These are phyloP conservation scores for Neodiprion fabricii DNA, from an alignment of 1,140 invertebrate genomes.

Conservation along the genomic window DNA sequence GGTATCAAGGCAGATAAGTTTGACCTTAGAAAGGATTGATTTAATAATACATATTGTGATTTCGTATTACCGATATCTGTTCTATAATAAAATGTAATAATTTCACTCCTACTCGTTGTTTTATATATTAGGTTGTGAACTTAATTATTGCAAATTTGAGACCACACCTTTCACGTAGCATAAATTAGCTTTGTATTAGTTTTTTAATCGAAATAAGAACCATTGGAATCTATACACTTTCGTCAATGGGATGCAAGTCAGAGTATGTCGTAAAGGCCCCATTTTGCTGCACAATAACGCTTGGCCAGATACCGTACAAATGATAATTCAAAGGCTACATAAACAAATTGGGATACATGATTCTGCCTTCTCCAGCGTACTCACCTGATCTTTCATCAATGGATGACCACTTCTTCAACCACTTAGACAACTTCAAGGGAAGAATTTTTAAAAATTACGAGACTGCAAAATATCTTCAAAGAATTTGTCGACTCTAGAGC, in stretches of 20 bases:
- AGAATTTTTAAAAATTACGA: too few relatives aligned
- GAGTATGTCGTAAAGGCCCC: not conserved
- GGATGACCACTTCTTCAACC: too few relatives aligned
- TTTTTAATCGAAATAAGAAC: not conserved
- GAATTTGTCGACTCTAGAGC: not conserved
- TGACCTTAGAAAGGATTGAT: constrained; percentile 81
- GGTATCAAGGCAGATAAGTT: constrained; percentile 78
- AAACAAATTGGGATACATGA: not conserved
- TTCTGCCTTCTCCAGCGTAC: too few relatives aligned
- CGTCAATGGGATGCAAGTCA: not conserved
- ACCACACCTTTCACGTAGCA: not conserved
- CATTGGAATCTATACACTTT: not conserved
- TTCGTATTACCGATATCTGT: not conserved
- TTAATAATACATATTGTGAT: constrained; percentile 12
- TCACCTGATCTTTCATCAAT: too few relatives aligned
- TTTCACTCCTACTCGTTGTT: too few relatives aligned
- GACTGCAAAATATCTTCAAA: not conserved
- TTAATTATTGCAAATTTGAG: not conserved
- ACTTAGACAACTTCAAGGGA: too few relatives aligned
- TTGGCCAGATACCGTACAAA: not conserved
- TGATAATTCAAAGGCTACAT: not conserved
- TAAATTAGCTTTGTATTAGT: not conserved
- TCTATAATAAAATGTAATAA: not conserved
- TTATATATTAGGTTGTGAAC: not conserved
- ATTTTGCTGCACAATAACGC: not conserved